Base-by-base conservation (phyloP, 2,888 invertebrate genomes). In the Cactoblastis cactorum region DNA sequence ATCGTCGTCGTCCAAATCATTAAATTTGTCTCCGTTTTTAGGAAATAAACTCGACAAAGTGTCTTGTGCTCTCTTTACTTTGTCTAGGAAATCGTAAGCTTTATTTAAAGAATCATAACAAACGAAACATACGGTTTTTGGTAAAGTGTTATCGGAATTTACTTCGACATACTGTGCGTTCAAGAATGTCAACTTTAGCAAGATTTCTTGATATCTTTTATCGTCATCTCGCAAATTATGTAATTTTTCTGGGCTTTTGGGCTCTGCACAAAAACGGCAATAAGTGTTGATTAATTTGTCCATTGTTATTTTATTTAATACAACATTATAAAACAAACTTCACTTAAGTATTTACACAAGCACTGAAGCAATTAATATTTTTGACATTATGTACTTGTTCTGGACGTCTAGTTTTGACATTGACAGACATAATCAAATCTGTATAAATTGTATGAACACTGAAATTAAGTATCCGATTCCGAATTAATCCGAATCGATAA, bases 121-220 rank as follows among this genome's bases (percentile, higher is more conserved):
- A 1, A 81, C 65, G 38, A 83, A 79, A 69, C 85, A 86, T 32
- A 84, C 69, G 0, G 82, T 83, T 72, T 78, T 83, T 1, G 85
- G 85, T 17, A 86, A 61, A 5, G 57, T 59, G 62, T 74, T 72
- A 15, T 63, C 62, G 51, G 59, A 67, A 22, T 68, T 65, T 50
- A 87, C 65, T 59, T 87, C 77, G n/a, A 86, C 74, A 55, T 83
- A 84, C 11, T 77, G 63, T 15, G 81, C 82, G 55, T 85, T 86
- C n/a, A 87, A 57, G 53, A 83, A 80, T 2, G 70, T 55, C 32
- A 85, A 61, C 61, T 83, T 84, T 19, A 56, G 37, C 14, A 67
- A 52, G 12, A 80, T 69, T 63, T 81, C 83, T 11, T 74, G 65
- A 53, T 63, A 71, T 65, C 74, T 80, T 18, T 61, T 58, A 14